A percentile compares a stretch with the other conserved stretches of the same genome.
phyloP scores from a whole-genome alignment of 2,888 invertebrate genomes.

The Conistra vaccinii region DNA sequence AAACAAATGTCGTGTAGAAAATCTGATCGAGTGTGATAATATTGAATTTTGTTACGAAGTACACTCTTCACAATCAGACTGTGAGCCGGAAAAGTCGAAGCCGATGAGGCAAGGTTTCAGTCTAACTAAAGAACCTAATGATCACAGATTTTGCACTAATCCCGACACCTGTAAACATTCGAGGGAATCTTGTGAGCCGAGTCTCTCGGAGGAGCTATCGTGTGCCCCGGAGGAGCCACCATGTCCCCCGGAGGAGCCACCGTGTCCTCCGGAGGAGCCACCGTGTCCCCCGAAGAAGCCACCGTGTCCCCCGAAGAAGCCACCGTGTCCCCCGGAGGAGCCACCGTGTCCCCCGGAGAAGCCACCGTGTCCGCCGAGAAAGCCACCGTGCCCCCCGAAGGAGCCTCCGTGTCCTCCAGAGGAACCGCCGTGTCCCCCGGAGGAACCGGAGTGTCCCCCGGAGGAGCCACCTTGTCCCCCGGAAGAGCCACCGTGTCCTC shows the following conservation, averaged over 20 bases:
- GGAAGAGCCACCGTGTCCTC: too few species aligned
- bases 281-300: too few species aligned
- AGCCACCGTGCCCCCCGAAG: neutral
- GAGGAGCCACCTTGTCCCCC: too few species aligned
- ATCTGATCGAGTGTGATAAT: slow-evolving; percentile 10
- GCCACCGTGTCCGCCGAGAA: too few species aligned
- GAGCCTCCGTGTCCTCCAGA: too few species aligned
- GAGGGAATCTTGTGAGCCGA: neutral
- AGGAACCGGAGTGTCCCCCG: neutral
- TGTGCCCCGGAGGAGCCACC: too few species aligned
- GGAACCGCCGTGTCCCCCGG: neutral
- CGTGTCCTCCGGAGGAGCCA: too few species aligned
- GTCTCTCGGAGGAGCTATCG: too few species aligned
- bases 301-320: neutral
- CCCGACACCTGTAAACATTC: slow-evolving; percentile 45
- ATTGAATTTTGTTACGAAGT: slow-evolving; percentile 11
- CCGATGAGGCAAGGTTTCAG: slow-evolving; percentile 35
- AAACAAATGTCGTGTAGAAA: neutral
- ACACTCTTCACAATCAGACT: neutral
- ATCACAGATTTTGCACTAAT: slow-evolving; percentile 42
- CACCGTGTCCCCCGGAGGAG: neutral
- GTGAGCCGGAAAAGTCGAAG: neutral
- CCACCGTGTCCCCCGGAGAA: neutral
- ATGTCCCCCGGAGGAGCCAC: too few species aligned
- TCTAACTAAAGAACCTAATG: slow-evolving; percentile 43